phyloP scores from a whole-genome alignment of 92 coral and sea anemone genomes.

The Porites rus region DNA sequence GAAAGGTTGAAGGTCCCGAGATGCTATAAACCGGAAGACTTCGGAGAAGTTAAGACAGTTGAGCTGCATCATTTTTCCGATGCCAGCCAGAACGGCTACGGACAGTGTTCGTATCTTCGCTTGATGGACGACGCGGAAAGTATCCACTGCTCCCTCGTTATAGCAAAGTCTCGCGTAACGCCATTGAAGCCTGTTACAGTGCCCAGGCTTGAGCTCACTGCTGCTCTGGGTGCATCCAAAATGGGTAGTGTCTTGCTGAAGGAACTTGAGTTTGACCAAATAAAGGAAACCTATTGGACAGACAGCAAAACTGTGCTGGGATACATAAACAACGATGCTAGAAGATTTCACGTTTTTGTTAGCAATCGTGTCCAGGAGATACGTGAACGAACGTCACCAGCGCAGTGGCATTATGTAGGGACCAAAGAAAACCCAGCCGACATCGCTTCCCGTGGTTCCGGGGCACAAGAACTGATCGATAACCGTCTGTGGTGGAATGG shows the following conservation, averaged over 20 bases:
- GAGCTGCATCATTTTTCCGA: conserved; percentile 21
- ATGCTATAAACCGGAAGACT: conserved; percentile 37
- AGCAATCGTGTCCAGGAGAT: conserved; percentile 1
- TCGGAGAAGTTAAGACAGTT: neutral
- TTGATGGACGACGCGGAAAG: neutral
- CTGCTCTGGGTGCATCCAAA: conserved; percentile 4
- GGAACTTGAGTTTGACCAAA: conserved; percentile 3
- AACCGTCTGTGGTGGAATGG: too few species aligned
- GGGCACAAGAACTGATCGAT: too few species aligned
- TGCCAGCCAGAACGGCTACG: conserved; percentile 10
- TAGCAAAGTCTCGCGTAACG: conserved; percentile 4
- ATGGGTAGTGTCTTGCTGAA: conserved; percentile 8
- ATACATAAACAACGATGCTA: too few species aligned
- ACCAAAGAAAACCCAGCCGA: conserved; percentile 54
- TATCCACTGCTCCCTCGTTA: conserved; percentile 5
- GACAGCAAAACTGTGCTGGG: too few species aligned
- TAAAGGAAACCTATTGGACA: conserved; percentile 25
- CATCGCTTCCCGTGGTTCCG: conserved; percentile 49
- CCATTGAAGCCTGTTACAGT: neutral
- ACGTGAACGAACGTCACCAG: conserved; percentile 36
- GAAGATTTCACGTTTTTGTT: too few species aligned
- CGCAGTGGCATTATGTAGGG: conserved; percentile 57
- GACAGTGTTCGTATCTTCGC: neutral
- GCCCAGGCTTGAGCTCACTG: conserved; percentile 23
- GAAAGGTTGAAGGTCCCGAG: conserved; percentile 23